phyloP scores from a whole-genome alignment of 2,888 invertebrate genomes.

The Apocheima hispidaria region DNA sequence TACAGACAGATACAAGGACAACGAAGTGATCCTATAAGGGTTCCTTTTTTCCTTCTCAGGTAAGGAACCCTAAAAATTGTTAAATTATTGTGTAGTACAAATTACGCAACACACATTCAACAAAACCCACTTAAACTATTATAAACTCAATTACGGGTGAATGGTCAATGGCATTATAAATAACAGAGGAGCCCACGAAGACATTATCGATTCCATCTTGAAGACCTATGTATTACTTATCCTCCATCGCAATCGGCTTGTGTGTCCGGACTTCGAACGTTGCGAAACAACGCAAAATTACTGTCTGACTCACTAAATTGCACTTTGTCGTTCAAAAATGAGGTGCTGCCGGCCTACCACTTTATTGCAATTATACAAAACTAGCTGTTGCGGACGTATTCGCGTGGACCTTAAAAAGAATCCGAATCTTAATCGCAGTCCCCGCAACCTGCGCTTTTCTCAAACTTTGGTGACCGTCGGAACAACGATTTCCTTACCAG shows the following conservation, averaged over 20 bases:
- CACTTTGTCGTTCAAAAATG: slow-evolving; percentile 25
- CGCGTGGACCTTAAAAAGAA: too few species aligned
- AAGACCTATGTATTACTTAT: slow-evolving; percentile 24
- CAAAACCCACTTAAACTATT: background rate
- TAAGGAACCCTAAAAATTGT: too few species aligned
- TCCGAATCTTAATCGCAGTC: too few species aligned
- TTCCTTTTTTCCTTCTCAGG: too few species aligned
- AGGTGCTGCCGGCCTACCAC: background rate
- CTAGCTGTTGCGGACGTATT: too few species aligned
- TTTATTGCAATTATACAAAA: background rate
- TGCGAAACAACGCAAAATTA: slow-evolving; percentile 27
- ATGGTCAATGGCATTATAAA: slow-evolving; percentile 27
- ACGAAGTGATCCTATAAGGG: too few species aligned
- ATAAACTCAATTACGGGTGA: slow-evolving; percentile 27
- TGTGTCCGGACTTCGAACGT: slow-evolving; percentile 8
- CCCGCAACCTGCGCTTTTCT: too few species aligned
- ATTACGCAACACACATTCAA: background rate
- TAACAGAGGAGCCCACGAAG: slow-evolving; percentile 28
- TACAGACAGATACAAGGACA: too few species aligned
- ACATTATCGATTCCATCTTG: slow-evolving; percentile 36
- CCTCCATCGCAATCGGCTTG: slow-evolving; percentile 16
- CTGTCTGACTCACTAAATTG: slow-evolving; percentile 28
- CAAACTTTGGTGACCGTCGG: too few species aligned
- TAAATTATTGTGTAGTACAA: background rate
- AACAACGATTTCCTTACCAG: too few species aligned